Percentiles rank a stretch among this genome's conserved stretches.
Evolutionary conservation across 2,888 invertebrate genomes (phyloP).

Genomic region (Malacosoma neustria): DNA sequence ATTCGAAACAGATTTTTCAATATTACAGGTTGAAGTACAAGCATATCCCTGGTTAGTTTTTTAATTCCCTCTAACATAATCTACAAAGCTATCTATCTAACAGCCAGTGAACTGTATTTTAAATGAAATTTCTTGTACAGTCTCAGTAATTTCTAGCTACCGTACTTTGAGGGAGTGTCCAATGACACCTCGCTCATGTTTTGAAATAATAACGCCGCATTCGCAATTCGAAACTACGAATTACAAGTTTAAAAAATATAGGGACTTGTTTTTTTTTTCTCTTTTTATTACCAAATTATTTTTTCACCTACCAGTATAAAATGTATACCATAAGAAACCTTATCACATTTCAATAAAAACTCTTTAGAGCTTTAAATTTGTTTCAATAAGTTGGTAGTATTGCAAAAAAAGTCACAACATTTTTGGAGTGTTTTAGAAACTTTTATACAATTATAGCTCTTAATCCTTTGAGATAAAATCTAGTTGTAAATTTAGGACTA

Average conservation of each 20-base stretch:
- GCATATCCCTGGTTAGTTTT: too few relatives aligned
- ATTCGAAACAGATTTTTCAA: too few relatives aligned
- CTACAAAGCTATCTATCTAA: too few relatives aligned
- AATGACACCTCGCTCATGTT: constrained; percentile 71
- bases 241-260: constrained; percentile 67
- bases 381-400: neutral
- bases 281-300: constrained; percentile 21
- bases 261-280: constrained; percentile 55
- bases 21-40: too few relatives aligned
- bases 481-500: constrained; percentile 2
- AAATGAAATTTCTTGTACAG: too few relatives aligned
- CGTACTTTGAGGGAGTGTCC: constrained; percentile 56
- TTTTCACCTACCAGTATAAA: constrained; percentile 5
- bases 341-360: too few relatives aligned
- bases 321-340: too few relatives aligned
- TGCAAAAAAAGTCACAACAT: neutral
- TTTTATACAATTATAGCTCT: constrained; percentile 16
- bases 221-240: constrained; percentile 73
- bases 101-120: too few relatives aligned
- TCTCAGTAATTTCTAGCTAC: constrained; percentile 30
- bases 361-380: neutral
- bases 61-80: too few relatives aligned
- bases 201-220: constrained; percentile 72
- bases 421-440: neutral
- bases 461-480: constrained; percentile 11